Evolutionary conservation across 2,888 invertebrate species (phyloP).

Genomic region (Agrochola macilenta): DNA sequence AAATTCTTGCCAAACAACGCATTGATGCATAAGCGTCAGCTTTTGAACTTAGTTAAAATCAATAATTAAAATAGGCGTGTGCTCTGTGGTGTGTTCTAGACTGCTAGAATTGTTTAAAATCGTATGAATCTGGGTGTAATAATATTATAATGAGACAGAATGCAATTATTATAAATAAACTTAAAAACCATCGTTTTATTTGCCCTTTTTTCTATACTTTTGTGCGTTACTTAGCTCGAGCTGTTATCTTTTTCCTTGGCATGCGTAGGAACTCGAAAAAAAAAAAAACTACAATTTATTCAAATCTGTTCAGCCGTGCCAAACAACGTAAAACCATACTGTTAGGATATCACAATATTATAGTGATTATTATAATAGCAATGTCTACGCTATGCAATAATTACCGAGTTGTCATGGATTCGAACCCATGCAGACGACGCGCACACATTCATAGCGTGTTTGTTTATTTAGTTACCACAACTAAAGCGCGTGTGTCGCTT

Average conservation of each 20-base stretch:
- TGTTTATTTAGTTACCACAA: too few species aligned
- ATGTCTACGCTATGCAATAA: background rate
- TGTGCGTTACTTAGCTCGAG: background rate
- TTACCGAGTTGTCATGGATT: background rate
- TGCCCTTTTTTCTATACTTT: conserved; percentile 29
- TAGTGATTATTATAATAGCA: background rate
- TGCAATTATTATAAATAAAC: conserved; percentile 87
- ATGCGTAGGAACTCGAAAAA: too few species aligned
- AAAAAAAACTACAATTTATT: too few species aligned
- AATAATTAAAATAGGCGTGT: conserved; percentile 67
- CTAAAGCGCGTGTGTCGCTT: too few species aligned
- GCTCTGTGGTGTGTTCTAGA: conserved; percentile 81
- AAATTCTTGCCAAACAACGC: conserved; percentile 54
- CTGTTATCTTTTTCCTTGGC: background rate
- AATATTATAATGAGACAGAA: conserved; percentile 86
- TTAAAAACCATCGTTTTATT: conserved; percentile 72
- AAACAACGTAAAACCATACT: background rate
- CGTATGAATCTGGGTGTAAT: conserved; percentile 85
- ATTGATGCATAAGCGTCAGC: conserved; percentile 47
- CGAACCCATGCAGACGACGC: background rate
- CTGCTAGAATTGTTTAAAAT: conserved; percentile 81
- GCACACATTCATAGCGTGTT: background rate
- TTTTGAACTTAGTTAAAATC: conserved; percentile 46
- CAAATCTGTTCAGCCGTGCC: background rate
- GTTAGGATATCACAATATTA: background rate